Evolutionary conservation across 2,113 vertebrate species (phyloP).

Genomic region (Telmatochromis bifrenatus): DNA sequence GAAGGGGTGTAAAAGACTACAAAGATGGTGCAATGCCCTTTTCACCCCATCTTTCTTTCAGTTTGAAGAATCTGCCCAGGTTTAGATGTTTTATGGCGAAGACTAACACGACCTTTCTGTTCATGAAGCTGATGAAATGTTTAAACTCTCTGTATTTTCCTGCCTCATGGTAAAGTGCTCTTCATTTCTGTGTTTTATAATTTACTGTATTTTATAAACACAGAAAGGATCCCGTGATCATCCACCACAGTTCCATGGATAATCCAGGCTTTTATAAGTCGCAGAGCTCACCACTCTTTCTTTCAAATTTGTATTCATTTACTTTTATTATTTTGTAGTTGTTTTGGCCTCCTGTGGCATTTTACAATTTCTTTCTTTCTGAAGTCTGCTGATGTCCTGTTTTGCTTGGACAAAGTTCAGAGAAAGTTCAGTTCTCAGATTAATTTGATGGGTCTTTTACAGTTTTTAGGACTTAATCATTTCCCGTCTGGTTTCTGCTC

Average conservation of each 20-base stretch:
- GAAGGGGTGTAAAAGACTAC: background rate
- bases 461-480: background rate
- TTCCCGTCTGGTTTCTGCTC: background rate
- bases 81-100: background rate
- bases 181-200: background rate
- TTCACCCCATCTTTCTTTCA: background rate
- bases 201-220: background rate
- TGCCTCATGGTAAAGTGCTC: background rate
- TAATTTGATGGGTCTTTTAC: background rate
- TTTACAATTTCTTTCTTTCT: background rate
- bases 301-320: background rate
- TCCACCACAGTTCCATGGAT: background rate
- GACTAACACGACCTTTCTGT: background rate
- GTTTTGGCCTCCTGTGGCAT: background rate
- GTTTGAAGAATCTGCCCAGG: background rate
- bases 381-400: background rate
- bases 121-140: background rate
- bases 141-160: background rate
- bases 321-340: background rate
- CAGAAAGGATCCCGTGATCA: background rate
- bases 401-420: background rate
- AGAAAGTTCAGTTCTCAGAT: background rate
- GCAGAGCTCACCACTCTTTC: background rate
- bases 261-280: background rate
- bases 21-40: background rate